A percentile compares a stretch with the other conserved stretches of the same genome.
Evolutionary conservation across 2,797 vertebrate genomes (phyloP).

Genomic region (Pseudochaenichthys georgianus): DNA sequence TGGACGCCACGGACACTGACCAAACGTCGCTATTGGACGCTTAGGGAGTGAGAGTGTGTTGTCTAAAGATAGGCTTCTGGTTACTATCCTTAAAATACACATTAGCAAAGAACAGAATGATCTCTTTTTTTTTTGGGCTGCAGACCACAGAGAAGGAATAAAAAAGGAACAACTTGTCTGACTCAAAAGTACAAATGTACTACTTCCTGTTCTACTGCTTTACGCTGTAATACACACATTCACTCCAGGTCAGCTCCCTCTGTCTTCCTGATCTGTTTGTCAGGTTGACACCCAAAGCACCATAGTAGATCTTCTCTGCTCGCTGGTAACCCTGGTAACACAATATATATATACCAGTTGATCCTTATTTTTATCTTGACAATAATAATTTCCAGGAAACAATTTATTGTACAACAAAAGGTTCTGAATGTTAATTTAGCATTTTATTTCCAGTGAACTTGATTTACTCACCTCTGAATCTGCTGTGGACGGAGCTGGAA

Average conservation of each 20-base stretch:
- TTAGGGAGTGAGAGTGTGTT: no score
- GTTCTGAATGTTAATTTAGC: neutral
- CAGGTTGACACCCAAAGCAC: slow-evolving; percentile 21
- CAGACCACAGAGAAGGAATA: no score
- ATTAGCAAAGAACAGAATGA: no score
- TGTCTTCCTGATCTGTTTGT: slow-evolving; percentile 10
- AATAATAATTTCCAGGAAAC: no score
- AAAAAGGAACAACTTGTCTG: no score
- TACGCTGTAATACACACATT: slow-evolving; percentile 51
- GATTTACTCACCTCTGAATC: neutral
- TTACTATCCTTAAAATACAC: no score
- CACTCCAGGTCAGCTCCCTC: neutral
- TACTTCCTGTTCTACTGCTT: slow-evolving; percentile 24
- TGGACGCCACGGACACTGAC: no score
- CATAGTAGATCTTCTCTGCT: slow-evolving; percentile 33
- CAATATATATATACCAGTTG: neutral
- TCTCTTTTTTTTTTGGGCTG: no score
- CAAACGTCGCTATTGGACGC: no score
- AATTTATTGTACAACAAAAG: neutral
- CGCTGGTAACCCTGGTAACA: neutral
- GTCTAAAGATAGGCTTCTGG: no score
- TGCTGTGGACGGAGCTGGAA: neutral
- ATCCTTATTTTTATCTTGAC: no score
- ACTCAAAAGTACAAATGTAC: neutral
- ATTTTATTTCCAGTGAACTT: no score